These are phyloP conservation scores for Melinaea menophilus DNA, from an alignment of 2,888 invertebrate genomes.

Conservation along the genomic window DNA sequence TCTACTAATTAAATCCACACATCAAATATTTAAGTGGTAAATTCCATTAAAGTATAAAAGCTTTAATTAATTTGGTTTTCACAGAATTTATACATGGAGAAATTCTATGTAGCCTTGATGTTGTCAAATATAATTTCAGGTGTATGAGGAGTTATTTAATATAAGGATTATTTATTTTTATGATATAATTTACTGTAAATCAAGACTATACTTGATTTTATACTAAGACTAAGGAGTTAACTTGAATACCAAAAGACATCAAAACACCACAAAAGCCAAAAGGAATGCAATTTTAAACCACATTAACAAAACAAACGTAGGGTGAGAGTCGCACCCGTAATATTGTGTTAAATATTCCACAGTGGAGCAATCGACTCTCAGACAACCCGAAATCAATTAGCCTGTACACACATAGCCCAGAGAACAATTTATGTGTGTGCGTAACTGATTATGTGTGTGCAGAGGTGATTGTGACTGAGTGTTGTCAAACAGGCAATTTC, in stretches of 20 bases:
- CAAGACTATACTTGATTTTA: too few relatives aligned
- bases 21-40: too few relatives aligned
- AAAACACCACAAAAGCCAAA: constrained; percentile 13
- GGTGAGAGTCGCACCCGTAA: constrained; percentile 45
- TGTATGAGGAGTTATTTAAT: too few relatives aligned
- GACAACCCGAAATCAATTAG: constrained; percentile 64
- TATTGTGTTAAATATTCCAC: constrained; percentile 66
- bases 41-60: too few relatives aligned
- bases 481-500: constrained; percentile 20
- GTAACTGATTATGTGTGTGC: constrained; percentile 45
- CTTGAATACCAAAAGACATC: not conserved
- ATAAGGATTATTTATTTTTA: too few relatives aligned
- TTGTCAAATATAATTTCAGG: too few relatives aligned
- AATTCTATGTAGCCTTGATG: too few relatives aligned
- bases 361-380: constrained; percentile 44
- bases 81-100: too few relatives aligned
- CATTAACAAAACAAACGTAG: constrained; percentile 57
- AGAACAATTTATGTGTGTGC: constrained; percentile 54
- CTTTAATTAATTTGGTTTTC: too few relatives aligned
- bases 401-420: constrained; percentile 48
- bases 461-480: constrained; percentile 38
- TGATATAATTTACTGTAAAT: too few relatives aligned
- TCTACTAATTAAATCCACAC: too few relatives aligned
- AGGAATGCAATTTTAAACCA: constrained; percentile 41
- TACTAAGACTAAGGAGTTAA: too few relatives aligned